Evolutionary conservation across 2,888 invertebrate species (phyloP).

Genomic region (Mantis religiosa): DNA sequence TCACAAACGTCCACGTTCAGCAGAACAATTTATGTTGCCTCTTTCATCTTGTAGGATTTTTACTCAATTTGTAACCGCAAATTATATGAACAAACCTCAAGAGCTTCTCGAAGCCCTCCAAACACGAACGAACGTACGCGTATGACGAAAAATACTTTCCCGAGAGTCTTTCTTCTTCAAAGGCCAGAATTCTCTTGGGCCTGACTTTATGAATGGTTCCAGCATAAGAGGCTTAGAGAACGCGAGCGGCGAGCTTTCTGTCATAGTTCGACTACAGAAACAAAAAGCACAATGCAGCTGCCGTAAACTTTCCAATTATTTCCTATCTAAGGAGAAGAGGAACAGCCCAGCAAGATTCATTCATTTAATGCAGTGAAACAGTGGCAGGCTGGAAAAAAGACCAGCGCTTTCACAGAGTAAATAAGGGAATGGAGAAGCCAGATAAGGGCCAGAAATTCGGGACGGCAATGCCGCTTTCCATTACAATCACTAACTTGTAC

Average conservation of each 20-base stretch:
- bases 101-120: background rate
- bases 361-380: background rate
- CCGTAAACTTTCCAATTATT: background rate
- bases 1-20: background rate
- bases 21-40: background rate
- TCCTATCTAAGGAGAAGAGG: background rate
- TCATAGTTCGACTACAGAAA: background rate
- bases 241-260: background rate
- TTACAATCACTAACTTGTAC: background rate
- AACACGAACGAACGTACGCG: background rate
- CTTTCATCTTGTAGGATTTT: background rate
- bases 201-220: background rate
- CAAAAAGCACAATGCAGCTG: background rate
- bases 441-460: conserved; percentile 2
- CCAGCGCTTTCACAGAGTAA: background rate
- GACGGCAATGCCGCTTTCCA: background rate
- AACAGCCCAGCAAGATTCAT: background rate
- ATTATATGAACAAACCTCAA: background rate
- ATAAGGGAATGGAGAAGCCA: background rate
- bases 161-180: background rate
- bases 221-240: background rate
- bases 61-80: background rate
- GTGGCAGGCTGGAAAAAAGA: background rate
- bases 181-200: background rate
- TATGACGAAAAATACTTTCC: background rate